Conservation (phyloP, 2,797 vertebrate genomes). For the Etheostoma perlongum region DNA sequence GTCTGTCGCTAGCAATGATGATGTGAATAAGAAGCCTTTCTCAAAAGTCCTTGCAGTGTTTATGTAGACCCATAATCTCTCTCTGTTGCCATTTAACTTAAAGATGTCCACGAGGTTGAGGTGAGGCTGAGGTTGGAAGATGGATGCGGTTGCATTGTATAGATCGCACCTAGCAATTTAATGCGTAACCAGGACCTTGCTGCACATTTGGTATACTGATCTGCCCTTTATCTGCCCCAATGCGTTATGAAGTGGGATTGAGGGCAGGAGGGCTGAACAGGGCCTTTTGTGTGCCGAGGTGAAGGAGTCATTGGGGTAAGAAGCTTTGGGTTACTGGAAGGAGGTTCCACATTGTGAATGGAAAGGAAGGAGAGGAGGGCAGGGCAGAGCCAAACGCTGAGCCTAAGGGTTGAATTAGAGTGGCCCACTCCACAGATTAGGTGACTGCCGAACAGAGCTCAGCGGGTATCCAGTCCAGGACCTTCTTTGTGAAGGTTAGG, state of each 20-base stretch:
- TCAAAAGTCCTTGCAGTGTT: slow-evolving; percentile 18
- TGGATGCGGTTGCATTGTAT: slow-evolving; percentile 44
- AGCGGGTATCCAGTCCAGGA: slow-evolving; percentile 71
- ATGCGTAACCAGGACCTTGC: slow-evolving; percentile 63
- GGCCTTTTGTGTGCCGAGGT: slow-evolving; percentile 80
- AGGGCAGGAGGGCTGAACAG: slow-evolving; percentile 78
- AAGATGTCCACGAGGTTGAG: slow-evolving; percentile 38
- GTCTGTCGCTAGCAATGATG: no score
- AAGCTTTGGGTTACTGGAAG: slow-evolving; percentile 86
- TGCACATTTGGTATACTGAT: slow-evolving; percentile 72
- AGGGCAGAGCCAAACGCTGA: slow-evolving; percentile 78
- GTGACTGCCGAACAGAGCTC: slow-evolving; percentile 72
- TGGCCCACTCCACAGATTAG: slow-evolving; percentile 72
- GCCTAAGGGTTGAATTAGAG: slow-evolving; percentile 75
- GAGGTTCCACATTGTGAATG: slow-evolving; percentile 77
- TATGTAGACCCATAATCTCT: slow-evolving; percentile 22
- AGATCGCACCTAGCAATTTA: slow-evolving; percentile 54
- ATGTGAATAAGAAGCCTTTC: not conserved
- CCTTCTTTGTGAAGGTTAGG: slow-evolving; percentile 81
- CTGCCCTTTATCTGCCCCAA: slow-evolving; percentile 76
- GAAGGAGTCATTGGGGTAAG: slow-evolving; percentile 78
- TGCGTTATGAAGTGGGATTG: slow-evolving; percentile 74
- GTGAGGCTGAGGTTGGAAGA: slow-evolving; percentile 41
- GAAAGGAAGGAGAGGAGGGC: slow-evolving; percentile 74
- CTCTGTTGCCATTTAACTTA: slow-evolving; percentile 37